These are phyloP conservation scores for Alces alces DNA, from an alignment of 2,113 vertebrate species.

Conservation along the genomic window DNA sequence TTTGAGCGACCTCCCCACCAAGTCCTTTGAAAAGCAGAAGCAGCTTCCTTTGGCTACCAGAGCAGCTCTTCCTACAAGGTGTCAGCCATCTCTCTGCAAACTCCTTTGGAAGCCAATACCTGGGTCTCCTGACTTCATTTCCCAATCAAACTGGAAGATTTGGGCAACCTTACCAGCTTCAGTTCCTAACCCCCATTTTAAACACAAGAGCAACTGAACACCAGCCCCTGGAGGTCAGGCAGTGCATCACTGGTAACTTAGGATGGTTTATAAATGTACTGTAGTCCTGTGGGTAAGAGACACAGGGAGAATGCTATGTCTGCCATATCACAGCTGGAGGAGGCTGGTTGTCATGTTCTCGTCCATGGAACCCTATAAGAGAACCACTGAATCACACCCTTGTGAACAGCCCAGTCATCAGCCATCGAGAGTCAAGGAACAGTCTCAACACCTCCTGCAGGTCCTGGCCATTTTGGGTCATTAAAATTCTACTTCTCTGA, in stretches of 20 bases:
- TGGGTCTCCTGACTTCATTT: neutral
- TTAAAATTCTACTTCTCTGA: neutral
- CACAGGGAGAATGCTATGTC: neutral
- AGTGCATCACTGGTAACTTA: accelerated
- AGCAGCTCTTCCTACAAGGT: neutral
- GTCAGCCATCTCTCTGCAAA: neutral
- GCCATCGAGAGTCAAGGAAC: neutral
- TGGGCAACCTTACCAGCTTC: neutral
- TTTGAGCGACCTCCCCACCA: neutral
- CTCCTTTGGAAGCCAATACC: neutral
- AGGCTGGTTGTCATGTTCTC: neutral
- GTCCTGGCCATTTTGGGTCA: neutral
- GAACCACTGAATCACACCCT: accelerated
- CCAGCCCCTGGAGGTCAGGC: neutral
- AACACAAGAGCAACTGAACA: neutral
- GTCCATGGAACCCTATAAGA: neutral
- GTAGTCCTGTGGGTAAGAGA: neutral
- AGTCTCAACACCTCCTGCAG: too few relatives aligned
- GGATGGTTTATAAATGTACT: neutral
- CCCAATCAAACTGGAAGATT: neutral
- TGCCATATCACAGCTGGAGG: accelerated
- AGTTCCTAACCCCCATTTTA: neutral
- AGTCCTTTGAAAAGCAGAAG: neutral
- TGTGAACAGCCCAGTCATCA: neutral
- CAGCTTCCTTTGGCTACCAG: neutral